A percentile compares a stretch with the other conserved stretches of the same genome.
These are phyloP conservation scores for Apodemus speciosus DNA, from an alignment of 2,113 vertebrate genomes.

Conservation along the genomic window DNA sequence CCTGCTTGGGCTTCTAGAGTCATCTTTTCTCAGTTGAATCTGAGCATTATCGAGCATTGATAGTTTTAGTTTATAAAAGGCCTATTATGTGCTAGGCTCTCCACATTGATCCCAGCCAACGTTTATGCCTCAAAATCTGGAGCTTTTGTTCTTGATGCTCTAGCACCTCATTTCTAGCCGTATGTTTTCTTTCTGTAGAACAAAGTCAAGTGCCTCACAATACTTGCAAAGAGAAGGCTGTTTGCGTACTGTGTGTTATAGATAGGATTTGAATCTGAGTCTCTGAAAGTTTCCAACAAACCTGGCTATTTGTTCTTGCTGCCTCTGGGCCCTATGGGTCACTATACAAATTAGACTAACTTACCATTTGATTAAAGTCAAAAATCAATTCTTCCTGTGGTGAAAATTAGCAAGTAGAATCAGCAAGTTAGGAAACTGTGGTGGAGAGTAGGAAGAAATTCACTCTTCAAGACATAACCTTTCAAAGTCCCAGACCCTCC, in stretches of 20 bases:
- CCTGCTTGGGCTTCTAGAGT: background rate
- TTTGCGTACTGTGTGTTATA: background rate
- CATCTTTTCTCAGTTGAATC: background rate
- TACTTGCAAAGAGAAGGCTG: background rate
- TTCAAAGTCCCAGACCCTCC: background rate
- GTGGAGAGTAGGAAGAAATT: background rate
- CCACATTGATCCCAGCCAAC: background rate
- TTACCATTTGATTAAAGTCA: background rate
- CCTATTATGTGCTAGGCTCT: background rate
- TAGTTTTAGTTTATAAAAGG: conserved; percentile 8
- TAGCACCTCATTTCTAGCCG: background rate
- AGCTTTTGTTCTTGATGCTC: background rate
- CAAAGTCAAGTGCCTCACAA: background rate
- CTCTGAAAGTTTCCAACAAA: background rate
- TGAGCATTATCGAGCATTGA: background rate
- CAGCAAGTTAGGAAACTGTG: background rate
- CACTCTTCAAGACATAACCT: background rate
- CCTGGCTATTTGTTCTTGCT: background rate
- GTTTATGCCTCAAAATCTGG: background rate
- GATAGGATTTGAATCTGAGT: background rate
- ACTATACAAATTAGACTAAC: conserved; percentile 1
- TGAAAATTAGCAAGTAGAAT: background rate
- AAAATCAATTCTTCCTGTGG: conserved; percentile 22
- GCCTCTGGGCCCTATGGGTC: background rate
- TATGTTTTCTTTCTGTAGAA: background rate